Conservation (phyloP, 2,797 vertebrate genomes). For the Rhinichthys osculus region DNA sequence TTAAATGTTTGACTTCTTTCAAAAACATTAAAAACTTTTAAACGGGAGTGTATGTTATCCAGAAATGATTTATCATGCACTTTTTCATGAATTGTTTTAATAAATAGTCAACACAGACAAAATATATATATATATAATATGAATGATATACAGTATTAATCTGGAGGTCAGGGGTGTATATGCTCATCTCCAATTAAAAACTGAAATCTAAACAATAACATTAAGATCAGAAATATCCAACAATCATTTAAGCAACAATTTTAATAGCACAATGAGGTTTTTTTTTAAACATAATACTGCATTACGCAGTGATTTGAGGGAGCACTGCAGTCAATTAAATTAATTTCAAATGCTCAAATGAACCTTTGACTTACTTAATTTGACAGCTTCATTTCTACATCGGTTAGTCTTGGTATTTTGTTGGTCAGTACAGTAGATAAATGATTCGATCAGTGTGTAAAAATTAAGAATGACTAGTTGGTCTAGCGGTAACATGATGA, state of each 20-base stretch:
- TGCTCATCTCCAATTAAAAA: neutral
- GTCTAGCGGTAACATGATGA: neutral
- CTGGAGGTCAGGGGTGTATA: neutral
- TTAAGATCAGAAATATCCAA: neutral
- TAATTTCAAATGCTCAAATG: neutral
- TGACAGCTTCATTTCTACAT: neutral
- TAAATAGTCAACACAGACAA: neutral
- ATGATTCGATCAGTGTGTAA: neutral
- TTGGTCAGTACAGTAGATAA: slow-evolving; percentile 10
- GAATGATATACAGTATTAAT: neutral
- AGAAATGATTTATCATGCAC: neutral
- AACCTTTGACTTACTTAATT: slow-evolving; percentile 6
- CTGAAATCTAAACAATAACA: neutral
- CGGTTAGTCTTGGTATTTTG: neutral
- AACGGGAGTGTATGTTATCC: neutral
- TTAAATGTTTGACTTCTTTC: neutral
- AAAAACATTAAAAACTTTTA: neutral
- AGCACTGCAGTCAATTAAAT: neutral
- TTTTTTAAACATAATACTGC: neutral
- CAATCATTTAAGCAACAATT: neutral
- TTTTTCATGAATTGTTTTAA: neutral
- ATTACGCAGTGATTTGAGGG: neutral
- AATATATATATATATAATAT: neutral
- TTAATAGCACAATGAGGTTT: neutral
- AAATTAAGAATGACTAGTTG: neutral